These are phyloP conservation scores for Prolemur simus DNA, from an alignment of 2,113 vertebrate species.

Conservation along the genomic window DNA sequence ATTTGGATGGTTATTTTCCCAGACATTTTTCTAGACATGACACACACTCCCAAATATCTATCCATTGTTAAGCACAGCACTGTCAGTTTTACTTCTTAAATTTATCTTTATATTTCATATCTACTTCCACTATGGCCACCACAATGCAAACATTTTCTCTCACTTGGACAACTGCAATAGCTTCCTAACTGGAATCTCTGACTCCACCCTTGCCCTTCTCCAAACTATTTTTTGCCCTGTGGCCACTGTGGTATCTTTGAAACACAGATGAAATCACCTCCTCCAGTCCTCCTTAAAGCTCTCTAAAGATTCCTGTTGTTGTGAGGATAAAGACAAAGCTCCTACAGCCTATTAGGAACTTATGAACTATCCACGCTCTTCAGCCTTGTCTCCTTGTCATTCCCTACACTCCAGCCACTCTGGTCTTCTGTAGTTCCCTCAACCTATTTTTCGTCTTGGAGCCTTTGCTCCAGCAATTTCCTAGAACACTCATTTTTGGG, in stretches of 20 bases:
- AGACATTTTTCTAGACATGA: background rate
- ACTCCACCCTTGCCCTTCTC: background rate
- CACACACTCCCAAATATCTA: background rate
- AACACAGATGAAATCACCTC: background rate
- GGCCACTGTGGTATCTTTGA: background rate
- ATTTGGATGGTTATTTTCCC: background rate
- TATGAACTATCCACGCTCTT: background rate
- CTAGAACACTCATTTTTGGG: background rate
- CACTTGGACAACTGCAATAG: background rate
- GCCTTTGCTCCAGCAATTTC: background rate
- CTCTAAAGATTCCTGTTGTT: background rate
- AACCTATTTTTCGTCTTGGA: background rate
- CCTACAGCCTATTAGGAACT: background rate
- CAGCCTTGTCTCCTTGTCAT: background rate
- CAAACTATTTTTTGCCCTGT: background rate
- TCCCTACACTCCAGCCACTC: background rate
- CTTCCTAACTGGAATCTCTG: background rate
- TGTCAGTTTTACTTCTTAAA: background rate
- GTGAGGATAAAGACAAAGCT: background rate
- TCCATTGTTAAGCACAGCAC: background rate
- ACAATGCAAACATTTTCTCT: background rate
- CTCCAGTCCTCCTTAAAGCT: background rate
- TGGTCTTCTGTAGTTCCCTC: background rate
- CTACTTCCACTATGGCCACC: background rate
- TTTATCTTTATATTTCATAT: conserved; percentile 5